Evolutionary conservation across 2,113 vertebrate species (phyloP).

Genomic region (Oncorhynchus clarkii): DNA sequence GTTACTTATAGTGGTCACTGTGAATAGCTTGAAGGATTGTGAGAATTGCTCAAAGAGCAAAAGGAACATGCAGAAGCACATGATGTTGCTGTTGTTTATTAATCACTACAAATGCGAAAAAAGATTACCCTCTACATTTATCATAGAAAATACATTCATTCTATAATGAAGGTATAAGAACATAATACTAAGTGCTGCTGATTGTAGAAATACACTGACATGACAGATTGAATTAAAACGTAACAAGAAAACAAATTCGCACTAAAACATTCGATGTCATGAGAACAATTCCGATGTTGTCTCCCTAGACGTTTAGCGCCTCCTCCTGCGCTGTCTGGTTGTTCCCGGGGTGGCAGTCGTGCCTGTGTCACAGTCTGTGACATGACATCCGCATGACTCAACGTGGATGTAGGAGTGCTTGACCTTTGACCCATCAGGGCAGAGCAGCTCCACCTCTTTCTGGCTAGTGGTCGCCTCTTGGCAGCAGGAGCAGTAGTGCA

Average conservation of each 20-base stretch:
- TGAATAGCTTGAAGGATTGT: neutral
- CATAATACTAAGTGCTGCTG: neutral
- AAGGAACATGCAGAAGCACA: neutral
- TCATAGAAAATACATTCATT: neutral
- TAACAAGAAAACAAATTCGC: neutral
- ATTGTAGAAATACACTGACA: too few relatives aligned
- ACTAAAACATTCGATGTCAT: too few relatives aligned
- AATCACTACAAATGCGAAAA: constrained; percentile 5
- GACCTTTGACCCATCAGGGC: constrained; percentile 64
- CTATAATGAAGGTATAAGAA: neutral
- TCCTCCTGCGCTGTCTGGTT: constrained; percentile 19
- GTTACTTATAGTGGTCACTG: neutral
- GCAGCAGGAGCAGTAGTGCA: constrained; percentile 80
- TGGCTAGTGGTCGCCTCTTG: constrained; percentile 66
- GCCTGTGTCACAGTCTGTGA: neutral
- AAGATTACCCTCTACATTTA: neutral
- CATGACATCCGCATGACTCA: constrained; percentile 73
- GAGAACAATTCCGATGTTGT: neutral
- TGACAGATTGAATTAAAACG: too few relatives aligned
- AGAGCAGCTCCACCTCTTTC: constrained; percentile 72
- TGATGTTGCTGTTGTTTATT: constrained; percentile 37
- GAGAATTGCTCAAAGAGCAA: neutral
- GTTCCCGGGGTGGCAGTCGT: neutral
- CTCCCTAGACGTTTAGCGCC: constrained; percentile 29
- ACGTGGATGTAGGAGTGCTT: constrained; percentile 67